Evolutionary conservation across 1,140 invertebrate genomes (phyloP), one percentile per base, ranked within the genome.

Genomic region (Delia radicum): DNA sequence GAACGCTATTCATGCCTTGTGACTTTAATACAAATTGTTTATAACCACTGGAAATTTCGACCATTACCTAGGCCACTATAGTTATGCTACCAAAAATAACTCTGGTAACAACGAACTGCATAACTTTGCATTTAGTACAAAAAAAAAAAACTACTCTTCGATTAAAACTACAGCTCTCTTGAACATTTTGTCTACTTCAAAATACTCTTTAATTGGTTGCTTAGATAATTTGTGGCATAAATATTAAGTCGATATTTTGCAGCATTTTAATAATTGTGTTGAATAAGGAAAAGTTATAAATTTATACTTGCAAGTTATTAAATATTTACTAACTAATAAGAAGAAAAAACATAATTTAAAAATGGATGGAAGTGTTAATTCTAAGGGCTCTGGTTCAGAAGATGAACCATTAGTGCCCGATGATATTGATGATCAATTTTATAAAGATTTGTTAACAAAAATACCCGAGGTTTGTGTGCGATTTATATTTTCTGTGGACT

Each of bases 351-450:
- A 15, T 15, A 24, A 55, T 21, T 55, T 55, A 55, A 55, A 55
- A 1, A 55, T 55, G 48, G 48, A 55, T 21, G 48, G 8, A 6
- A 55, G 48, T 55, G 48, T 21, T 10, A n/a, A 55, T 55, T 55
- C 48, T 55, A 85, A 84, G 28, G 83, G 81, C 65, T 85, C 83
- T 2, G 83, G 83, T 8, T 85, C 83, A 13, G 83, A 85, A 65
- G 83, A 85, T 77, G 83, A 85, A 77, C 83, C 83, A 0, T 37
- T 85, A 42, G 83, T 85, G 21, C 83, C 83, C 18, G 83, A 85
- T 65, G 83, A 83, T 21, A 82, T 85, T 18, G 83, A 85, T 75
- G 83, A 85, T 77, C 83, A 85, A 42, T 85, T 81, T 61, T 85
- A 73, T 72, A 76, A 77, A 67, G 81, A 81, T 18, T 75, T 85